Percentiles rank a stretch among this genome's conserved stretches.
Evolutionary conservation across 2,113 vertebrate species (phyloP).

Genomic region (Gnathochromis pfefferi): DNA sequence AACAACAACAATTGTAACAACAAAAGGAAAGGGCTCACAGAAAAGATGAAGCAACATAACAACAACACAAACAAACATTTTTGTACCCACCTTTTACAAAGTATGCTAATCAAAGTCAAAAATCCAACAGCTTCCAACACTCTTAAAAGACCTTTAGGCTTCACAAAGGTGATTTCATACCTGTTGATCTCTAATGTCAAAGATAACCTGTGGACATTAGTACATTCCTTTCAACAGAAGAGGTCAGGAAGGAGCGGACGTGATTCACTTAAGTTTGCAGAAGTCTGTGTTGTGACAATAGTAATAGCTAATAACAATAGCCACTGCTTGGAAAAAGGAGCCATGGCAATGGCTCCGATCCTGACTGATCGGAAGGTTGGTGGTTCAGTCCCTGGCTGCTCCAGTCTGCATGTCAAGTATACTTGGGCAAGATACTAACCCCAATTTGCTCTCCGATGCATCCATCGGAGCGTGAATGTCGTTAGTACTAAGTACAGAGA

Average conservation of each 20-base stretch:
- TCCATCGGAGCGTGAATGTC: rapidly evolving
- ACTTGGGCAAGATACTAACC: not conserved
- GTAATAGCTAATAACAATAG: not conserved
- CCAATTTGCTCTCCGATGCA: rapidly evolving
- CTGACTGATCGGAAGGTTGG: rapidly evolving
- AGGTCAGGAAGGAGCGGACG: not conserved
- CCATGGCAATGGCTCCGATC: not conserved
- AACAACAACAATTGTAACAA: not conserved
- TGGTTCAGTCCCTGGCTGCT: rapidly evolving
- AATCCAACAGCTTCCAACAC: not conserved
- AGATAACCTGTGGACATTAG: not conserved
- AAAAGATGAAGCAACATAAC: not conserved
- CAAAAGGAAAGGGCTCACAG: not conserved
- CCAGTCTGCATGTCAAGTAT: not conserved
- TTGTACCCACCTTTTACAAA: not conserved
- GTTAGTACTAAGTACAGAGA: not conserved
- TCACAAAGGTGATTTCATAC: not conserved
- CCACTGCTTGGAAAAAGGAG: not conserved
- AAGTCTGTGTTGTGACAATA: not conserved
- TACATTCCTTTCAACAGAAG: not conserved
- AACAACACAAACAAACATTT: not conserved
- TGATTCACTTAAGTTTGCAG: not conserved
- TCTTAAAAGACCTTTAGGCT: not conserved
- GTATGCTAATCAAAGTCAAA: not conserved
- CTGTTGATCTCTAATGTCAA: not conserved